Evolutionary conservation across 1,140 invertebrate species (phyloP), one percentile per base, ranked within the genome.

Genomic region (Paralvinella palmiformis): DNA sequence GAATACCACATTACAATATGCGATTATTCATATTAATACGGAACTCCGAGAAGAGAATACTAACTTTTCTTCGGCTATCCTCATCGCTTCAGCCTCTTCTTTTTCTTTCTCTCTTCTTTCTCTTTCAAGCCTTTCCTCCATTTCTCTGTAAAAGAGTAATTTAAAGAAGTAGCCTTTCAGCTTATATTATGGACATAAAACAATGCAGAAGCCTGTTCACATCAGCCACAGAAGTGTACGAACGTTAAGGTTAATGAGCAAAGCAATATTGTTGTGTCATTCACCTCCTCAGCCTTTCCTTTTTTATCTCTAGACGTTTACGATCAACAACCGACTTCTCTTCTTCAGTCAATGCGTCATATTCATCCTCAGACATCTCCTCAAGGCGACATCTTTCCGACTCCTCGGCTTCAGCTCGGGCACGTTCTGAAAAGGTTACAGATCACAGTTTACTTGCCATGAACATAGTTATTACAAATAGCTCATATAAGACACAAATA

Each of bases 321-420:
- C 69, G 67, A 58, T 81, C 78, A 4, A 80, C 71, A 15, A 57
- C 64, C 13, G 73, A 72, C 65, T 77, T 79, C 22, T 75, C 71
- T 41, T 73, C 67, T 17, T 79, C 78, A 29, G 69, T 63, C 24
- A 81, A 69, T 32, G 74, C 73, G 68, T 81, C 79, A 69, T 81
- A 81, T 55, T 81, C 79, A 62, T 79, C 78, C 61, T 81, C 79
- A 15, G 74, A 75, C 79, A 81, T 81, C 56, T 81, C 79, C 62
- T 81, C 77, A 20, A 81, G 57, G 41, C 72, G 55, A 27, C 63
- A 59, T 61, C 69, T 68, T 52, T 80, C 78, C 55, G 73, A 61
- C 52, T 75, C 73, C 53, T 79, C 77, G n/a, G n/a, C 33, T 61
- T 53, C 20, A 27, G 3, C 59, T 15, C n/a, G n/a, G n/a, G n/a